These are phyloP conservation scores for Echinometra lucunter DNA, from an alignment of 53 echinoderm and acorn worm species.

Conservation along the genomic window DNA sequence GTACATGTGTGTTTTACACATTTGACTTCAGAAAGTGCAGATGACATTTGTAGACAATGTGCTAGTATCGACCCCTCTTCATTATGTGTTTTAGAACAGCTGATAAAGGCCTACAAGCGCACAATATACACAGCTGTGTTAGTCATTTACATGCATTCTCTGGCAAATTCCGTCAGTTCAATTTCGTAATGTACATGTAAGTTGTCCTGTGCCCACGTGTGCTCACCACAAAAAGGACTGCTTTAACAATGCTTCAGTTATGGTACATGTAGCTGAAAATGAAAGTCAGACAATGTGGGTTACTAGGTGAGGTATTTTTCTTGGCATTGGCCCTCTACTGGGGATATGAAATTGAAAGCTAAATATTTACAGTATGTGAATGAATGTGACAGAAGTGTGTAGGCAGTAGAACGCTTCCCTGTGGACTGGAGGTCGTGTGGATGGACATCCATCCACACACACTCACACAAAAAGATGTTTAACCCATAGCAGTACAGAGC, in stretches of 20 bases:
- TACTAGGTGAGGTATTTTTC: not conserved
- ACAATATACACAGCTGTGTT: slow-evolving; percentile 1
- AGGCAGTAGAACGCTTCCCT: not conserved
- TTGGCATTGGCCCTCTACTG: not conserved
- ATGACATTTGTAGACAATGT: not conserved
- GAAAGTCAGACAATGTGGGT: slow-evolving; percentile 42
- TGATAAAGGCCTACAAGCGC: slow-evolving; percentile 6
- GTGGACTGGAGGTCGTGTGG: too few relatives aligned
- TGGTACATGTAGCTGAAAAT: not conserved
- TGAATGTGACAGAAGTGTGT: not conserved
- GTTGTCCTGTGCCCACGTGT: slow-evolving; percentile 48
- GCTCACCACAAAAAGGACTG: not conserved
- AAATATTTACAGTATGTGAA: not conserved
- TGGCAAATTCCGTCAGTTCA: slow-evolving; percentile 30
- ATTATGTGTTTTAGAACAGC: not conserved
- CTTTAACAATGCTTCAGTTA: too few relatives aligned
- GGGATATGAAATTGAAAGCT: not conserved
- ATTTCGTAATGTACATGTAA: slow-evolving; percentile 28
- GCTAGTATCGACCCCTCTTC: not conserved
- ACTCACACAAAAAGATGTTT: too few relatives aligned
- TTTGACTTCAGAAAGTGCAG: not conserved
- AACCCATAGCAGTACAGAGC: too few relatives aligned
- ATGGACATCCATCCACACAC: too few relatives aligned
- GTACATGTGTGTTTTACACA: not conserved
- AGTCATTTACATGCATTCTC: slow-evolving; percentile 15